Evolutionary conservation across 2,113 vertebrate genomes (phyloP).

Genomic region (Manacus vitellinus): DNA sequence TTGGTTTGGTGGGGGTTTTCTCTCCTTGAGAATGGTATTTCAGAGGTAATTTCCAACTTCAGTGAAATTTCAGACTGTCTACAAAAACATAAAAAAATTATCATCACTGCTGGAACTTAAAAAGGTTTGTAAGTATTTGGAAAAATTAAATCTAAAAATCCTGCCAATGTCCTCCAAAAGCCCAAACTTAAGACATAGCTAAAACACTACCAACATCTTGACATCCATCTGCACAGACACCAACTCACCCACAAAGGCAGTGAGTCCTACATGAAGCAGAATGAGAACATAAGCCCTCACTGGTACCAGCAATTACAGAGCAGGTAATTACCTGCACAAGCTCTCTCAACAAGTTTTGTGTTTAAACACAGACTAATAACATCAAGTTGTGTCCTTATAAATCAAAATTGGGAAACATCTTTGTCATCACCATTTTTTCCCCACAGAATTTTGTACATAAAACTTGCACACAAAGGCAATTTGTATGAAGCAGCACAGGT

Average conservation of each 20-base stretch:
- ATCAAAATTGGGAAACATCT: background rate
- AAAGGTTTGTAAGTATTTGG: background rate
- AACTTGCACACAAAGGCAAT: background rate
- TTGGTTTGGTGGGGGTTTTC: background rate
- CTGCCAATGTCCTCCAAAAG: background rate
- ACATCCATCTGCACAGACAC: too few species aligned
- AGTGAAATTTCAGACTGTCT: background rate
- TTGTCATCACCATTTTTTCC: background rate
- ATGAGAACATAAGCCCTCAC: background rate
- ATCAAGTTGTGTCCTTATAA: background rate
- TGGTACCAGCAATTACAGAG: background rate
- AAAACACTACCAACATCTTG: background rate
- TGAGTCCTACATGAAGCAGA: background rate
- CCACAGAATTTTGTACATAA: background rate
- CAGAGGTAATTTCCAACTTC: background rate
- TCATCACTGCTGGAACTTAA: background rate
- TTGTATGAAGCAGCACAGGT: background rate
- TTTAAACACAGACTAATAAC: background rate
- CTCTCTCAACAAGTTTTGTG: background rate
- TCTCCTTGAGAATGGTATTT: fast-evolving
- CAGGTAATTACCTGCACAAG: background rate
- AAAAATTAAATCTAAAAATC: background rate
- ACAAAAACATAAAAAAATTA: background rate
- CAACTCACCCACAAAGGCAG: background rate
- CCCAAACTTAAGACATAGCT: fast-evolving